A percentile compares a stretch with the other conserved stretches of the same genome.
Conservation (phyloP, 2,113 vertebrate genomes). For the Oplegnathus fasciatus region DNA sequence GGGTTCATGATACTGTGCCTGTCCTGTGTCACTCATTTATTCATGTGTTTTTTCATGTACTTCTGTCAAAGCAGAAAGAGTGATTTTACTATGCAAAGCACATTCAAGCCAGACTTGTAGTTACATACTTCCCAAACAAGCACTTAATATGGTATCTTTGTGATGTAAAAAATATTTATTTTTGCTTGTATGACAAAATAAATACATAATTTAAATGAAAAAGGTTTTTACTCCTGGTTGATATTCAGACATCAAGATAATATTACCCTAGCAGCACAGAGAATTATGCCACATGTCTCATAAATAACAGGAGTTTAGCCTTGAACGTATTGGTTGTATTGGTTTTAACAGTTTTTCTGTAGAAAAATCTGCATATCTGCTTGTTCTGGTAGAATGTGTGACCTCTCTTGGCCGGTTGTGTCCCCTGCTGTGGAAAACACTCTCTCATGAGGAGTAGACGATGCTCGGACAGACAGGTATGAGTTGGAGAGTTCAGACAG, state of each 20-base stretch:
- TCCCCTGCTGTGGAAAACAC: slow-evolving; percentile 3
- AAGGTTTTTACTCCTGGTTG: neutral
- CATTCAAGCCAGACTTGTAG: neutral
- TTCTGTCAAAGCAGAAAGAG: too few relatives aligned
- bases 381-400: slow-evolving; percentile 5
- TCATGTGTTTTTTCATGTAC: too few relatives aligned
- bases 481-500: slow-evolving; percentile 6
- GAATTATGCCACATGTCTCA: neutral
- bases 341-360: slow-evolving; percentile 17
- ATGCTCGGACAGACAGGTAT: slow-evolving; percentile 16
- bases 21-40: neutral
- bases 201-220: neutral
- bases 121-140: too few relatives aligned
- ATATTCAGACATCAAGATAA: neutral
- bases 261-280: neutral
- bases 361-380: slow-evolving; percentile 15
- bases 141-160: too few relatives aligned
- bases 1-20: neutral
- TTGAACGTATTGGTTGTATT: too few relatives aligned
- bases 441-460: slow-evolving; percentile 8
- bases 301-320: neutral
- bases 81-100: neutral
- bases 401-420: slow-evolving; percentile 5
- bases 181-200: too few relatives aligned
- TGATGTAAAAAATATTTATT: neutral